These are phyloP conservation scores for Chelonia mydas DNA, from an alignment of 2,797 vertebrate species.

Conservation along the genomic window DNA sequence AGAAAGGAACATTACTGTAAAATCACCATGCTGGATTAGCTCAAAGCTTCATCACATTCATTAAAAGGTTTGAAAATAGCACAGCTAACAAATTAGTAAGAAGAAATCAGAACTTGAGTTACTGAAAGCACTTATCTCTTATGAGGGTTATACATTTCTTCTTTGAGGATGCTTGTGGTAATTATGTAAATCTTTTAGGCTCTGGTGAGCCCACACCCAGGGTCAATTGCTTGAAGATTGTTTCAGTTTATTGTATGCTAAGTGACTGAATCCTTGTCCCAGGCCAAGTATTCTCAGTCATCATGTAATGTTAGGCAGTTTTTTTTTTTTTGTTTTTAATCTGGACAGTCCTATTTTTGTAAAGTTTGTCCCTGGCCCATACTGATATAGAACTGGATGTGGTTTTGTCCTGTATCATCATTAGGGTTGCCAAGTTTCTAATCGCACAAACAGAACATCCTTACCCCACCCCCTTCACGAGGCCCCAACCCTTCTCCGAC, in stretches of 20 bases:
- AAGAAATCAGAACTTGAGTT: not conserved
- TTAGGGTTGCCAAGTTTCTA: no score
- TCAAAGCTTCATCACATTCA: not conserved
- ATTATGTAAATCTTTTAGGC: not conserved
- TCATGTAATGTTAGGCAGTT: not conserved
- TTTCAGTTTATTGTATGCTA: not conserved
- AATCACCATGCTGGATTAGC: rapidly evolving
- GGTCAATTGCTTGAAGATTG: not conserved
- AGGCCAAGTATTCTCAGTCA: not conserved
- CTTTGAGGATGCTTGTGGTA: not conserved
- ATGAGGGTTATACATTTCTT: not conserved
- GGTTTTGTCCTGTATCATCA: not conserved
- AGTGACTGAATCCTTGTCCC: not conserved
- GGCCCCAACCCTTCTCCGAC: no score
- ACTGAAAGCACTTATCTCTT: not conserved
- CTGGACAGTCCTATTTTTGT: not conserved
- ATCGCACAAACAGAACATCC: no score
- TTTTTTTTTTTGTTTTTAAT: not conserved
- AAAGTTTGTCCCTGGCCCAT: not conserved
- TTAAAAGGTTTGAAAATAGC: not conserved
- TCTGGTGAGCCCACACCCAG: not conserved
- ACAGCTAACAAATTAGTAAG: not conserved
- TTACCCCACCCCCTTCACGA: no score
- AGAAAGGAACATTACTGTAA: not conserved
- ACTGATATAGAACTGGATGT: not conserved